Conservation (phyloP, 1,140 invertebrate species). For the Phymastichus coffea region DNA sequence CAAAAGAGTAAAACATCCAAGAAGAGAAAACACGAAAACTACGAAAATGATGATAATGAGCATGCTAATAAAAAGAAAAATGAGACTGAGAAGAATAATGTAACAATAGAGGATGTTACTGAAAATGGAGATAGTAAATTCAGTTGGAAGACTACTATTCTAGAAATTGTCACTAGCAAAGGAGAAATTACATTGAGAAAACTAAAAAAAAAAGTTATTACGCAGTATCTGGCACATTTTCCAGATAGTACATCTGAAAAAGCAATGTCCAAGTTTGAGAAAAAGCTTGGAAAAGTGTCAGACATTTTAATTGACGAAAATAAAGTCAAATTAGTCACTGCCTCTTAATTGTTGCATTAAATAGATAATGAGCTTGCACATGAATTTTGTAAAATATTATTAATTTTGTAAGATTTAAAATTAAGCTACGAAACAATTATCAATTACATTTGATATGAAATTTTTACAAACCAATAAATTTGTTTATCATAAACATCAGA, state of each 20-base stretch:
- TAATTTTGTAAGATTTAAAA: constrained; percentile 7
- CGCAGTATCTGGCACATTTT: constrained; percentile 40
- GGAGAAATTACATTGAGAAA: constrained; percentile 50
- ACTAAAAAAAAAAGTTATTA: constrained; percentile 50
- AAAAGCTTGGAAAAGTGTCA: constrained; percentile 50
- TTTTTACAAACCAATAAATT: no score
- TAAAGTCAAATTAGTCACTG: constrained; percentile 37
- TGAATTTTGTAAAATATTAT: constrained; percentile 13
- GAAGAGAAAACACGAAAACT: constrained; percentile 27
- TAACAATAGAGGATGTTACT: constrained; percentile 11
- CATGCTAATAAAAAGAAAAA: constrained; percentile 31
- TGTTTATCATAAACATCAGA: no score
- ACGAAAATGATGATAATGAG: constrained; percentile 19
- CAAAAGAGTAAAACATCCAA: neutral
- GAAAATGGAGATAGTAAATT: constrained; percentile 39
- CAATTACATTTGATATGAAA: no score
- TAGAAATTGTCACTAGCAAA: constrained; percentile 46
- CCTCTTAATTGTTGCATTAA: neutral
- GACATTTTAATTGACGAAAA: constrained; percentile 37
- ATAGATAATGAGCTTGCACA: neutral
- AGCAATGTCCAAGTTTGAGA: constrained; percentile 47
- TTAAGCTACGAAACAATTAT: no score
- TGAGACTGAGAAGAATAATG: constrained; percentile 30
- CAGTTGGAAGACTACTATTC: constrained; percentile 46
- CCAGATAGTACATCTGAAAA: constrained; percentile 42